Percentiles rank a stretch among this genome's conserved stretches.
Conservation (phyloP, 2,113 vertebrate species). For the Tragelaphus strepsiceros region DNA sequence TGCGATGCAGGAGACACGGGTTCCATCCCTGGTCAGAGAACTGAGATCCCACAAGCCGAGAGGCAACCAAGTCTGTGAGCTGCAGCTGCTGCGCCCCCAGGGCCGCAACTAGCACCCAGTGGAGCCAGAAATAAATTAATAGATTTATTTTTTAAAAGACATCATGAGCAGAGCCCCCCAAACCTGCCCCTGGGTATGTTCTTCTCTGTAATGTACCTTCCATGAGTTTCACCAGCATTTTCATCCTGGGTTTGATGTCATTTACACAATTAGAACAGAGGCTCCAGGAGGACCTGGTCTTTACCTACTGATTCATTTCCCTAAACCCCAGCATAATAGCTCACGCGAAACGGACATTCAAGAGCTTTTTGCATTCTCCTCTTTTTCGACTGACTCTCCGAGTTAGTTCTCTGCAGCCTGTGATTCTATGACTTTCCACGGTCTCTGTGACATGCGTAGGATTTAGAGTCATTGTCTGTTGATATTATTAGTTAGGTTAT, state of each 20-base stretch:
- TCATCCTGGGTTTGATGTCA: not conserved
- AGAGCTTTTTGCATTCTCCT: not conserved
- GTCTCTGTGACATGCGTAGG: not conserved
- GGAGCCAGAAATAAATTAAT: not conserved
- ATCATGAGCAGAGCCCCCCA: accelerated
- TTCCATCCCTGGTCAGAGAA: not conserved
- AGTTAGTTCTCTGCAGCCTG: not conserved
- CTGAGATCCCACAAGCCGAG: not conserved
- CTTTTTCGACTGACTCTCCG: not conserved
- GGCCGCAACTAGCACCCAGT: not conserved
- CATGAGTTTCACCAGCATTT: not conserved
- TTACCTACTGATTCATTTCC: not conserved
- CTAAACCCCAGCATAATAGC: not conserved
- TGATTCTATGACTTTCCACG: not conserved
- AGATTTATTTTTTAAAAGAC: not conserved
- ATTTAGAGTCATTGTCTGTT: not conserved
- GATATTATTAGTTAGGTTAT: not conserved
- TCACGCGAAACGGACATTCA: accelerated
- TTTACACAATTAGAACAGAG: not conserved
- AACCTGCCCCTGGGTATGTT: not conserved
- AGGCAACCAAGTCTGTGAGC: not conserved
- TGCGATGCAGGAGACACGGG: not conserved
- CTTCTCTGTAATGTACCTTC: not conserved
- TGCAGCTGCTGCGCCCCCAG: not conserved
- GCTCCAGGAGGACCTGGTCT: not conserved